Evolutionary conservation across 2,113 vertebrate genomes (phyloP).

Genomic region (Eurystomus gularis): DNA sequence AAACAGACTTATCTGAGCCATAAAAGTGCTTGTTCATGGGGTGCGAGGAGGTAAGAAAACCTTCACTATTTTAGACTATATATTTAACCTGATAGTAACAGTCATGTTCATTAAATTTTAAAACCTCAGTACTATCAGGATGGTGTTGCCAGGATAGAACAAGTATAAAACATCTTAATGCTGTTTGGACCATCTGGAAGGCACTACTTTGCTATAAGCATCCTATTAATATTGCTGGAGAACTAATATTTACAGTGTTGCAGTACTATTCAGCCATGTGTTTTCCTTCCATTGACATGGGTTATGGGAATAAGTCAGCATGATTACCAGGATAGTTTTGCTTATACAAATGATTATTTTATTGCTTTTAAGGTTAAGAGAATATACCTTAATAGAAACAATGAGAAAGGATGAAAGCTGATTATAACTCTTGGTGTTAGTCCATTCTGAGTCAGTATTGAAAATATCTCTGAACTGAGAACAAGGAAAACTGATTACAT

Average conservation of each 20-base stretch:
- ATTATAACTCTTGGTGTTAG: background rate
- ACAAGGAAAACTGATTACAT: background rate
- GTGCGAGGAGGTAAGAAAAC: background rate
- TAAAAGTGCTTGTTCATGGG: background rate
- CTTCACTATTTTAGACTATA: background rate
- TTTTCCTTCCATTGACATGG: background rate
- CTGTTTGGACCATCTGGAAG: background rate
- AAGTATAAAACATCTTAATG: background rate
- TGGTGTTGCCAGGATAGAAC: background rate
- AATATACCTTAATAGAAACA: background rate
- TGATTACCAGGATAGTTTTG: background rate
- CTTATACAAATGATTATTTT: background rate
- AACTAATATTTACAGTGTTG: background rate
- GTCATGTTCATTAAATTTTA: background rate
- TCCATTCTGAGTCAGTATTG: background rate
- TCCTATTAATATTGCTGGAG: background rate
- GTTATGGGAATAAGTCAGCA: background rate
- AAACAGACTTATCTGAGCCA: background rate
- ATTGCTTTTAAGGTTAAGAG: background rate
- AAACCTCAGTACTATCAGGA: background rate
- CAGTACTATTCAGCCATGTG: background rate
- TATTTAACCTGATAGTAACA: background rate
- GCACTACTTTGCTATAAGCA: background rate
- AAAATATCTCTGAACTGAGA: background rate
- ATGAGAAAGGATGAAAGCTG: background rate